phyloP scores from a whole-genome alignment of 2,888 invertebrate species.

The Rhynchonema sp. region DNA sequence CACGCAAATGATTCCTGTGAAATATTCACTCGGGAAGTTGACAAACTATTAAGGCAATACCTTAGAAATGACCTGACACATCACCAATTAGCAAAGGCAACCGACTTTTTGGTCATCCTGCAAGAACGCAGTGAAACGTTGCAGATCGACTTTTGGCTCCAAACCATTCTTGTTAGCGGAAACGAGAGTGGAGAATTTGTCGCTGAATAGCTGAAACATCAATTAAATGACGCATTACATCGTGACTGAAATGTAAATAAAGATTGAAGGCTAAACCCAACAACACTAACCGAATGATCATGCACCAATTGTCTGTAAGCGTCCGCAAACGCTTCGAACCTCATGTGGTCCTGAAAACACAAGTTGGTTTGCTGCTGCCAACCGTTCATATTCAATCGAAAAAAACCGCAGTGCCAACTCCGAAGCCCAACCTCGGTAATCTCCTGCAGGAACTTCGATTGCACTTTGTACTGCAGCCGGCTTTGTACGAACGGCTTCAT shows the following conservation, averaged over 20 bases:
- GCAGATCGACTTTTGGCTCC: neutral
- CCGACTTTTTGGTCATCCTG: neutral
- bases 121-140: neutral
- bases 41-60: no score
- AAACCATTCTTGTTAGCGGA: neutral
- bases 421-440: slow-evolving; percentile 17
- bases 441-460: slow-evolving; percentile 19
- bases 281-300: slow-evolving; percentile 10
- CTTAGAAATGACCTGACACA: no score
- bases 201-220: slow-evolving; percentile 1
- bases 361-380: neutral
- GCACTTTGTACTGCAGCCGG: slow-evolving; percentile 22
- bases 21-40: no score
- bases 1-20: no score
- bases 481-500: slow-evolving; percentile 27
- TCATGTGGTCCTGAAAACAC: slow-evolving; percentile 10
- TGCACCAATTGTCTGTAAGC: slow-evolving; percentile 14
- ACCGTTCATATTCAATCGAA: neutral
- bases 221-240: no score
- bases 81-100: neutral
- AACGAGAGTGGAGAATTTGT: neutral
- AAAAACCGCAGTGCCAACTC: neutral
- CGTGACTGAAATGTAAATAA: neutral
- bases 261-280: neutral
- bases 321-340: slow-evolving; percentile 12